These are phyloP conservation scores for Pelagia noctiluca DNA, from an alignment of 30 jellyfish, hydroid and myxozoan species.

Conservation along the genomic window DNA sequence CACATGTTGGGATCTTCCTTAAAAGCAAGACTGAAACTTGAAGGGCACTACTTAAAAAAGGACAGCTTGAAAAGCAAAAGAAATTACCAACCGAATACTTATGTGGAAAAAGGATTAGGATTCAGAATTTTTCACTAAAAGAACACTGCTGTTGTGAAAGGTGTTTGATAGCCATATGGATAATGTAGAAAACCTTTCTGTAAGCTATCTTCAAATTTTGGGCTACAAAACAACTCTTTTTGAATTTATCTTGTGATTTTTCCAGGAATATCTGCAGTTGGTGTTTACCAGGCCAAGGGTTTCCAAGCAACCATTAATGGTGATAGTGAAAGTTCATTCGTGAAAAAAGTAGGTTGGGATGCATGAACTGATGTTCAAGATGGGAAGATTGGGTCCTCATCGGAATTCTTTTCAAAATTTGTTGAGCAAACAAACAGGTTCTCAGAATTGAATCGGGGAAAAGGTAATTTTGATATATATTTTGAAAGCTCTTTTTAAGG, in stretches of 20 bases:
- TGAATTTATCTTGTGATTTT: background rate
- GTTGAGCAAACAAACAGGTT: background rate
- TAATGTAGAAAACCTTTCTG: background rate
- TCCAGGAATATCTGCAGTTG: constrained; percentile 32
- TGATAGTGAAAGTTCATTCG: background rate
- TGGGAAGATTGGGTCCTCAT: background rate
- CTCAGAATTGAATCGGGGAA: constrained; percentile 1
- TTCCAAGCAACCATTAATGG: constrained; percentile 8
- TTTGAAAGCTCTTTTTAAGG: background rate
- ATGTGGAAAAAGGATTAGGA: too few species aligned
- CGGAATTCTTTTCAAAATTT: background rate
- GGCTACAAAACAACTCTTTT: background rate
- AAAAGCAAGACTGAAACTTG: too few species aligned
- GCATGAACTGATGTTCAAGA: background rate
- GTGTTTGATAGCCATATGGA: background rate
- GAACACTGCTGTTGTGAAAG: background rate
- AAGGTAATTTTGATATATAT: background rate
- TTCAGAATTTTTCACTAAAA: background rate
- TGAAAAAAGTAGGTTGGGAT: background rate
- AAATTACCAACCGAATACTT: too few species aligned
- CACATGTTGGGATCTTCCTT: too few species aligned
- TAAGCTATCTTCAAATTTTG: background rate
- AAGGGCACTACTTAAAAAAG: too few species aligned
- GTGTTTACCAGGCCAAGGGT: constrained; percentile 24
- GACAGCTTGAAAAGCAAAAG: too few species aligned